These are phyloP conservation scores for Drosophila serrata DNA, from an alignment of 1,140 invertebrate species.

Conservation along the genomic window DNA sequence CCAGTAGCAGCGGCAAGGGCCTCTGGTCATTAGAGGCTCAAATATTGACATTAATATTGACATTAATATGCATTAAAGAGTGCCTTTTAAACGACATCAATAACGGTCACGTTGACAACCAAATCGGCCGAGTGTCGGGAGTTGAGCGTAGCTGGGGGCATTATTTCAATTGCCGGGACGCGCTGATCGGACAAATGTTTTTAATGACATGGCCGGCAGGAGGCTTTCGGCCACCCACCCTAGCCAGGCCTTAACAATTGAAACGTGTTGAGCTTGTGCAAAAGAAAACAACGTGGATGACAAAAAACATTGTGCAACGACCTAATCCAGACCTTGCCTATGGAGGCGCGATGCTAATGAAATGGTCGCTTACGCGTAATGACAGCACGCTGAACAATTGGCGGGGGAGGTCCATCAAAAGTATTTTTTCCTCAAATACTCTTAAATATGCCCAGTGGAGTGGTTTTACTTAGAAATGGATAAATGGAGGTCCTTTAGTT, in stretches of 20 bases:
- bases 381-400: slow-evolving; percentile 64
- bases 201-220: slow-evolving; percentile 37
- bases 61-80: slow-evolving; percentile 82
- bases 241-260: slow-evolving; percentile 62
- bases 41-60: slow-evolving; percentile 83
- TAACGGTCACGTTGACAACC: slow-evolving; percentile 59
- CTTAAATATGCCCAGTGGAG: slow-evolving; percentile 7
- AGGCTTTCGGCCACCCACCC: slow-evolving; percentile 15
- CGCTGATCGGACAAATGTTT: slow-evolving; percentile 52
- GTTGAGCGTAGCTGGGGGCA: background rate
- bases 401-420: slow-evolving; percentile 38
- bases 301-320: slow-evolving; percentile 36
- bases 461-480: no score
- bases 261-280: slow-evolving; percentile 72
- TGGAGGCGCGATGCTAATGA: slow-evolving; percentile 68
- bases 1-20: slow-evolving; percentile 41
- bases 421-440: slow-evolving; percentile 21
- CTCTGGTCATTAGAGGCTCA: slow-evolving; percentile 74
- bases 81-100: slow-evolving; percentile 78
- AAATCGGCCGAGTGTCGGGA: slow-evolving; percentile 16
- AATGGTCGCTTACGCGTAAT: slow-evolving; percentile 69
- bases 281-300: slow-evolving; percentile 32
- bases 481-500: no score
- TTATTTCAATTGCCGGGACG: slow-evolving; percentile 59
- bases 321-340: slow-evolving; percentile 10